Conservation (phyloP, 2,888 invertebrate genomes). For the Eupithecia insigniata region DNA sequence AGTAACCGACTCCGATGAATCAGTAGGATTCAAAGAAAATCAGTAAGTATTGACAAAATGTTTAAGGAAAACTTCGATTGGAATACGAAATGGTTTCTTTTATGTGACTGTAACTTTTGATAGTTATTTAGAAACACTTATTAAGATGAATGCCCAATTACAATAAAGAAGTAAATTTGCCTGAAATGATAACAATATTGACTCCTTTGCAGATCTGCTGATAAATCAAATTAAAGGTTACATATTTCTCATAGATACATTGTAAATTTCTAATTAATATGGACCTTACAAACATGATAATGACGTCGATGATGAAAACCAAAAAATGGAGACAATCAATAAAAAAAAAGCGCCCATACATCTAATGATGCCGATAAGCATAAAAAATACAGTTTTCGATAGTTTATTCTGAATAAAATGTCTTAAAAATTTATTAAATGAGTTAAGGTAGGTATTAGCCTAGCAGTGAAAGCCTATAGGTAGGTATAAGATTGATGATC, state of each 20-base stretch:
- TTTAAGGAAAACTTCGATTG: slow-evolving; percentile 7
- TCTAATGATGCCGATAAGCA: neutral
- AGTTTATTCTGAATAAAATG: neutral
- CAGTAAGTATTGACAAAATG: slow-evolving; percentile 1
- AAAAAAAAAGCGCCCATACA: neutral
- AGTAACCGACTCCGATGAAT: neutral
- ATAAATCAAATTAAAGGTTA: neutral
- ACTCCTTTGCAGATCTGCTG: neutral
- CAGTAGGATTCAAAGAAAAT: slow-evolving; percentile 16
- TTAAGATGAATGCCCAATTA: too few species aligned
- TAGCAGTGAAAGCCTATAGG: neutral
- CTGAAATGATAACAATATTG: too few species aligned
- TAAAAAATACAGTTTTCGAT: neutral
- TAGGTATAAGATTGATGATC: neutral
- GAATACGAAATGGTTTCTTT: neutral
- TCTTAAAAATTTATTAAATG: neutral
- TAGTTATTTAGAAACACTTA: neutral
- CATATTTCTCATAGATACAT: neutral
- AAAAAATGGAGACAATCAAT: neutral
- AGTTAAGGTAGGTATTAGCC: neutral
- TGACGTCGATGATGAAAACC: neutral
- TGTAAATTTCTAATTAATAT: too few species aligned
- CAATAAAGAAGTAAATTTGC: too few species aligned
- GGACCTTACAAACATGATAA: neutral
- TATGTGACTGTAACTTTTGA: neutral